phyloP scores from a whole-genome alignment of 2,888 invertebrate genomes.

The Vandiemenella viatica region DNA sequence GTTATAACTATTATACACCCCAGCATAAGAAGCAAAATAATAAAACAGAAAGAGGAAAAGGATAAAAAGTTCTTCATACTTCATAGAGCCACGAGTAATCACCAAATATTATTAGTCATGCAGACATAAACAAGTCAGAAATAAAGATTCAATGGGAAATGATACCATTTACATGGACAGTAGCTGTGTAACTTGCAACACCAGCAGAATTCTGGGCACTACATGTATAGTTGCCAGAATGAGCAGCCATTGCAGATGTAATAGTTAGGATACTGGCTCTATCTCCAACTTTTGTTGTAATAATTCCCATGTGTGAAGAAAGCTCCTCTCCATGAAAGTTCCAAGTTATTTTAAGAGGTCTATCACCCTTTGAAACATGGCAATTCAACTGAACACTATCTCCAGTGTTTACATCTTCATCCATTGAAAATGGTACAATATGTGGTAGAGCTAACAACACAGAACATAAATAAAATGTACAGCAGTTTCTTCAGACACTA shows the following conservation, averaged over 20 bases:
- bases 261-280: slow-evolving; percentile 31
- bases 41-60: too few relatives aligned
- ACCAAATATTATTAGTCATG: not conserved
- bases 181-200: slow-evolving; percentile 23
- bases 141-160: slow-evolving; percentile 18
- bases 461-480: too few relatives aligned
- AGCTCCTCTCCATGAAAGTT: slow-evolving; percentile 21
- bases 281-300: slow-evolving; percentile 26
- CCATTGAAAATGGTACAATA: slow-evolving; percentile 23
- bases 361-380: slow-evolving; percentile 25
- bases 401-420: slow-evolving; percentile 22
- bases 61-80: too few relatives aligned
- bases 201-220: slow-evolving; percentile 27
- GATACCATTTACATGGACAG: slow-evolving; percentile 28
- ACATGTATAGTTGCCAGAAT: slow-evolving; percentile 29
- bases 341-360: slow-evolving; percentile 22
- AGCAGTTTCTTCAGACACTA: too few relatives aligned
- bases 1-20: too few relatives aligned
- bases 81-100: not conserved
- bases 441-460: slow-evolving; percentile 37
- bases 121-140: not conserved
- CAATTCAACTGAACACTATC: slow-evolving; percentile 24
- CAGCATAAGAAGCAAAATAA: too few relatives aligned
- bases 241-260: slow-evolving; percentile 30
- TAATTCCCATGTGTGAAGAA: slow-evolving; percentile 24